Evolutionary conservation across 2,113 vertebrate genomes (phyloP), one percentile per base, ranked within the genome.

Genomic region (Oophaga pumilio): DNA sequence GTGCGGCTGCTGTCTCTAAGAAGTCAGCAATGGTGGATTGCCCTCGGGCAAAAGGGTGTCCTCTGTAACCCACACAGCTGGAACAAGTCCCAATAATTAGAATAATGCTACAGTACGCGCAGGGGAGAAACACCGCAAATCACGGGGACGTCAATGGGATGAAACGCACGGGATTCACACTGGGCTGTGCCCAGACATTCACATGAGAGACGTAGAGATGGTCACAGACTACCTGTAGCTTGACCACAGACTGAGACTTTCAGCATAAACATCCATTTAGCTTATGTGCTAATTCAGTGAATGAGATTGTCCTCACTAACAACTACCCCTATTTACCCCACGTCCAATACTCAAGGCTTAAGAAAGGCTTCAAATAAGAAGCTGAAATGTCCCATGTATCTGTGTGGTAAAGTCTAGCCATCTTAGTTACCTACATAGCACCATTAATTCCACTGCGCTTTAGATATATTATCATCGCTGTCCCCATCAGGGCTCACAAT

Each of bases 71-170:
- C 81, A 76, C 86, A 83, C 59, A 88, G 80, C 60, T 76, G 71
- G 87, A 88, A 77, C 71, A 64, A 62, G 20, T 88, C 79, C 71
- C 81, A 84, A 43, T 77, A 88, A 88, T 84, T 88, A 88, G 43
- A 82, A 64, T 83, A 76, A 88, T 77, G 49, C 59, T 77, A 66
- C 33, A 66, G 76, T 68, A 53, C 57, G n/a, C 20, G 77, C 53
- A 14, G 20, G 80, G 49, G 73, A 77, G 52, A 81, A 24, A 69
- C 50, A 77, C 22, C 77, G 76, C 57, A 73, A 82, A 33, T 50
- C 17, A 64, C 77, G 57, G 81, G 60, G 49, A 68, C 68, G 57
- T 66, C 53, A 83, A 50, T 83, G 59, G 5, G n/a, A 64, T 33
- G 62, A 82, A 87, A 87, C 68, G 20, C 66, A 13, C 6, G 17